These are phyloP conservation scores for Spheniscus mendiculus DNA, from an alignment of 2,113 vertebrate genomes.

Conservation along the genomic window DNA sequence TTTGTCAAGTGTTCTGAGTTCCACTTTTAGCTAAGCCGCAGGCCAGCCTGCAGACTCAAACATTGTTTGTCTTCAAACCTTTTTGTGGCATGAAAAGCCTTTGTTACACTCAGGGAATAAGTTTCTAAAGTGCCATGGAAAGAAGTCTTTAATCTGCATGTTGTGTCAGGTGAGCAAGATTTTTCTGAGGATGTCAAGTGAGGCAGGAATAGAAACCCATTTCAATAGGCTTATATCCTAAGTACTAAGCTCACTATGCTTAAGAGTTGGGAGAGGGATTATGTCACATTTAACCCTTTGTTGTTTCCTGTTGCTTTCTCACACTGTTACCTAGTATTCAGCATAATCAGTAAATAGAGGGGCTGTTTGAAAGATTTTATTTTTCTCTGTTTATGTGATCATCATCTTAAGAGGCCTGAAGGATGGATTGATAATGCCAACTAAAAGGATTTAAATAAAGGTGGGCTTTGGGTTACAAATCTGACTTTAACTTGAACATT, in stretches of 20 bases:
- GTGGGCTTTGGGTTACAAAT: not conserved
- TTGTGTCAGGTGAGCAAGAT: slow-evolving; percentile 42
- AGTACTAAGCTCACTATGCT: slow-evolving; percentile 51
- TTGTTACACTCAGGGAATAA: not conserved
- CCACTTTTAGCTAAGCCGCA: not conserved
- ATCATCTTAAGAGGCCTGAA: not conserved
- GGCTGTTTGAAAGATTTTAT: not conserved
- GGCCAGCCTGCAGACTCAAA: not conserved
- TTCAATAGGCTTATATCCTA: slow-evolving; percentile 66
- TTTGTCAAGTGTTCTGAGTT: not conserved
- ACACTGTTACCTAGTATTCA: not conserved
- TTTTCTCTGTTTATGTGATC: not conserved
- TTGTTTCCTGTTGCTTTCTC: not conserved
- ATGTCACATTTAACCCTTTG: slow-evolving; percentile 26
- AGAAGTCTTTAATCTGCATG: not conserved
- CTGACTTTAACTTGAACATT: not conserved
- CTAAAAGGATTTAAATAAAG: not conserved
- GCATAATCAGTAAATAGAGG: not conserved
- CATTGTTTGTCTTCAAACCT: not conserved
- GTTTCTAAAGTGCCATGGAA: not conserved
- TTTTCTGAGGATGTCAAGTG: slow-evolving; percentile 29
- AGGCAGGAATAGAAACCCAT: slow-evolving; percentile 67
- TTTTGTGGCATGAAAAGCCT: not conserved
- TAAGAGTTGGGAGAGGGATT: slow-evolving; percentile 35
- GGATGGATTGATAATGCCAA: not conserved